These are phyloP conservation scores for Equus przewalskii DNA, from an alignment of 2,113 vertebrate species.

Conservation along the genomic window DNA sequence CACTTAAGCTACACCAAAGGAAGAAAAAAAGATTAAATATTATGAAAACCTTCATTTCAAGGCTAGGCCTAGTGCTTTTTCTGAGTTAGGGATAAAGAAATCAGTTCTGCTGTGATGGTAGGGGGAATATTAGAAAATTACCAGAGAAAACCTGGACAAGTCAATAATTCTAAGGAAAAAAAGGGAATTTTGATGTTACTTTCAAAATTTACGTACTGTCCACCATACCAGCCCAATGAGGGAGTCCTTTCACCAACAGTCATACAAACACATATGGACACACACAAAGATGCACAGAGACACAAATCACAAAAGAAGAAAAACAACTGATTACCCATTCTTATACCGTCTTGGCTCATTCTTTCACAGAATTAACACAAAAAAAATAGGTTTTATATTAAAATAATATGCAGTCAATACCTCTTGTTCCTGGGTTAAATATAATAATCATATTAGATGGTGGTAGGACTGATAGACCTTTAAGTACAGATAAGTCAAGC, in stretches of 20 bases:
- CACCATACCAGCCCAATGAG: not conserved
- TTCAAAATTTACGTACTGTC: not conserved
- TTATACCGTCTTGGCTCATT: not conserved
- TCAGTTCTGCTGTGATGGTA: conserved; percentile 31
- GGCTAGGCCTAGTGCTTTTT: conserved; percentile 71
- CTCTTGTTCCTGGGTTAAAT: conserved; percentile 18
- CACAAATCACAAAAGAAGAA: not conserved
- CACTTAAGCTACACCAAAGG: conserved; percentile 73
- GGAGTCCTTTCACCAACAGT: conserved; percentile 8
- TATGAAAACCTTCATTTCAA: conserved; percentile 78
- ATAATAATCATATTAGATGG: not conserved
- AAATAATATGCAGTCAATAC: not conserved
- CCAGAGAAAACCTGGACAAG: conserved; percentile 48
- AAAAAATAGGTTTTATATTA: conserved; percentile 3
- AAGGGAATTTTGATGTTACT: conserved; percentile 15
- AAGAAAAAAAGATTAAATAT: conserved; percentile 79
- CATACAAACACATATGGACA: not conserved
- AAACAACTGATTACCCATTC: not conserved
- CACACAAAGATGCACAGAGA: not conserved
- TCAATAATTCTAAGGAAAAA: not conserved
- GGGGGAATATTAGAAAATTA: conserved; percentile 63
- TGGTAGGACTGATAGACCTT: not conserved
- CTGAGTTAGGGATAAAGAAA: conserved; percentile 63
- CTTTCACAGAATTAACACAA: not conserved
- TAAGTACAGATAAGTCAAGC: not conserved